Evolutionary conservation across 2,888 invertebrate genomes (phyloP), one percentile per base, ranked within the genome.

Genomic region (Zaprionus obscuricornis): DNA sequence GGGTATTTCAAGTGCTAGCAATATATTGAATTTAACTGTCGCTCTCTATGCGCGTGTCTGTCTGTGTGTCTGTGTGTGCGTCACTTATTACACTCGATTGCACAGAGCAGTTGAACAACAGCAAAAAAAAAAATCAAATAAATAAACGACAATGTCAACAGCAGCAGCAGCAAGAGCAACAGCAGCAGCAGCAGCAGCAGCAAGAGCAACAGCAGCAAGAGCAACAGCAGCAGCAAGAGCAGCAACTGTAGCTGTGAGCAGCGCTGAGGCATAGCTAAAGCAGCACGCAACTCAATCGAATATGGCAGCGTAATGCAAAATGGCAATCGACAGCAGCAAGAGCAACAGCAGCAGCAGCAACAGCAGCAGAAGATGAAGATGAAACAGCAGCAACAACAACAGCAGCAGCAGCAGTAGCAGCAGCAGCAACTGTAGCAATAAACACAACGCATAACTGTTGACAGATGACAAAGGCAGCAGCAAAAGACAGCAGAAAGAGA

Each of bases 131-230:
- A 36, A 22, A 56, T 40, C 29, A 11, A 4, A 18, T 13, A 59
- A 56, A 56, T 55, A 57, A 58, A 56, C 56, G 56, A 50, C 60
- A 60, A 50, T 60, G 60, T 60, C 60, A 56, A 60, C 56, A 56
- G 39, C 60, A 60, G 56, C 40, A 16, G 58, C 33, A 22, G 24
- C 26, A 11, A n/a, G 18, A 43, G 20, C n/a, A 27, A 10, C n/a
- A n/a, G n/a, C n/a, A n/a, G n/a, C n/a, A n/a, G n/a, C n/a, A n/a
- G n/a, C n/a, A 27, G 8, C 27, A 27, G 27, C 8, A 4, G 26
- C 42, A 56, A 60, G 49, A 56, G 39, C 60, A 60, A 52, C 40
- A 16, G 58, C 33, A 22, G 24, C 26, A 11, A n/a, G 18, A 43
- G 20, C n/a, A 27, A 10, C n/a, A n/a, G n/a, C n/a, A n/a, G n/a